Base-by-base conservation (phyloP, 2,888 invertebrate genomes). In the Rhagonycha fulva region DNA sequence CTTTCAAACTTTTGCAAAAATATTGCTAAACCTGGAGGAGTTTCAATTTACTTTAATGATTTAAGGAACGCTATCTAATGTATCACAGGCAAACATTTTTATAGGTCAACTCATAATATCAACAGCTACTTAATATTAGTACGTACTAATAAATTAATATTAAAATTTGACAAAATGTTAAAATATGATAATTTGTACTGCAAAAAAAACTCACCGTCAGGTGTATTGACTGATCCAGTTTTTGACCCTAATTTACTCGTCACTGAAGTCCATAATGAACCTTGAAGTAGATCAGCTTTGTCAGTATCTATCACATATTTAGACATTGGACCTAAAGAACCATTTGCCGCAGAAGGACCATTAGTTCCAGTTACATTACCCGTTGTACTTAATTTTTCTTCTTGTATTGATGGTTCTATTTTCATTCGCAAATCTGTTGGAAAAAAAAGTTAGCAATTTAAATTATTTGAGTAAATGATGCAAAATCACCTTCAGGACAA, bases 191-290 rank as follows among this genome's bases (percentile, higher is more conserved):
- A 47, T 47, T 47, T n/a, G n/a, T n/a, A 47, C 1, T 47, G 47
- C 5, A 71, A 66, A 68, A 68, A 61, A 60, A 61, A 86, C 89
- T 91, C 86, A 95, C 95, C 95, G 87, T 96, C 95, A 84, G 95
- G 93, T 85, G 96, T 96, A 84, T 94, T 93, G 81, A 95, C 94
- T 84, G 94, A 93, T 81, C 94, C 94, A 84, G 94, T 94, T 89
- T 95, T 94, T 77, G 84, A 83, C 70, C 84, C 84, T 66, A 88
- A 80, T 81, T 88, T 91, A 83, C 89, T 89, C 78, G 90, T 88
- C 80, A 90, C 90, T 70, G 90, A 89, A 84, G 90, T 91, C 91
- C 91, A 91, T 84, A 90, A 87, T 76, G 88, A 88, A 66, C 89
- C 88, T 72, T 90, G 89, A 81, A 89, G 89, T 78, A 90, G 86